These are phyloP conservation scores for Cabera pusaria DNA, from an alignment of 2,888 invertebrate species.

Conservation along the genomic window DNA sequence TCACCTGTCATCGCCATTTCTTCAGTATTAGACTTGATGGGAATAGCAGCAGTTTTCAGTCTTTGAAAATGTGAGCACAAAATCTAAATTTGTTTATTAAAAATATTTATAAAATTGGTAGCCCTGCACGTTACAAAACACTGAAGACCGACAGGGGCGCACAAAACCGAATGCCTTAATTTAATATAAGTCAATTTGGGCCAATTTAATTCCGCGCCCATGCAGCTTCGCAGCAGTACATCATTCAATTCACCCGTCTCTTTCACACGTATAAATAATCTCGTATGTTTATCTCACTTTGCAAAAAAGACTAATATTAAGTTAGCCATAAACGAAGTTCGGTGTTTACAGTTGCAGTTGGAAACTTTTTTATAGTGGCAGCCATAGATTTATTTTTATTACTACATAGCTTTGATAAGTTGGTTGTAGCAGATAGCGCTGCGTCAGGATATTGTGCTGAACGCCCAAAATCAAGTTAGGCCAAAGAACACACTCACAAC, in stretches of 20 bases:
- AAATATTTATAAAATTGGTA: too few species aligned
- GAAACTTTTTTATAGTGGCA: conserved; percentile 8
- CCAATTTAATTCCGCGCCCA: conserved; percentile 75
- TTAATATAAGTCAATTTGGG: conserved; percentile 79
- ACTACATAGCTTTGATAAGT: too few species aligned
- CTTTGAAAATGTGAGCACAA: too few species aligned
- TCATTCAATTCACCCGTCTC: conserved; percentile 44
- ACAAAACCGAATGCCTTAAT: conserved; percentile 78
- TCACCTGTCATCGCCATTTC: too few species aligned
- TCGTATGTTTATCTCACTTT: conserved; percentile 33
- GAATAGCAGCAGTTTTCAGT: too few species aligned
- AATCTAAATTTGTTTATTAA: too few species aligned
- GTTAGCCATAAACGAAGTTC: conserved; percentile 41
- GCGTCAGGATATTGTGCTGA: too few species aligned
- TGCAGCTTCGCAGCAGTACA: conserved; percentile 57
- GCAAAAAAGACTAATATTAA: conserved; percentile 37
- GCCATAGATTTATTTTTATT: too few species aligned
- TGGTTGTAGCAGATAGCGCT: too few species aligned
- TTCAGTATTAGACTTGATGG: too few species aligned
- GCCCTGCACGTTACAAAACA: conserved; percentile 52
- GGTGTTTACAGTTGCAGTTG: conserved; percentile 3
- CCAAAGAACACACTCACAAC: too few species aligned
- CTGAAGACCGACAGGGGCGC: conserved; percentile 61
- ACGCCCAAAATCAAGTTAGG: too few species aligned
- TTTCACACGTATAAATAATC: conserved; percentile 36